Base-by-base conservation (phyloP, 2,797 vertebrate genomes). In the Semaprochilodus insignis region DNA sequence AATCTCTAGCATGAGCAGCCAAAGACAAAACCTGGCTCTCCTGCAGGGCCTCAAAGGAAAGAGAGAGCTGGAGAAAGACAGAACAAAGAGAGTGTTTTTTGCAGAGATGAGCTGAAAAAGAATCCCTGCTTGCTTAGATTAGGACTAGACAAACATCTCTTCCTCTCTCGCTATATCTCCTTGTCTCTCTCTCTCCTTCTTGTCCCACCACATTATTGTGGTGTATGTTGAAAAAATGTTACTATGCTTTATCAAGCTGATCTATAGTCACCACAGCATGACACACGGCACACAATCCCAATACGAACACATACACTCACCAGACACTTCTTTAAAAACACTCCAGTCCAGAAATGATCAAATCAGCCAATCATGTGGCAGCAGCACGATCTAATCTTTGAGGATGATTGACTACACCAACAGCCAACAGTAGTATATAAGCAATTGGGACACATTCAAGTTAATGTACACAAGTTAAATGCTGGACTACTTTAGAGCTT, bases 1-100 rank as follows among this genome's bases (percentile, higher is more conserved):
- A 55, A 7, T 74, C 36, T 62, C 57, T 21, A 74, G 21, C 31
- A 62, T 36, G 51, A 78, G 77, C 21, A 57, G 36, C 23, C n/a
- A 60, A 19, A 74, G 54, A 74, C 54, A 75, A 84, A 73, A 40
- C 63, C 72, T 60, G 72, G 72, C 65, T 80, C 78, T 71, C 77
- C 44, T 25, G 63, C 44, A 63, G 65, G 63, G 82, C 77, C 77
- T 71, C 55, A 21, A 82, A 74, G 59, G 44, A 63, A 57, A 77
- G 31, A 13, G 31, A 13, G 44, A 48, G 55, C 48, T 59, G 51
- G 72, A 31, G 70, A 52, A 23, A 44, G 40, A 4, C 21, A 60
- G 34, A 79, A 57, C 25, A 63, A 51, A 52, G n/a, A 71, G 16
- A 44, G n/a, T 73, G 23, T 13, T 48, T 36, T 48, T 48, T 10